Percentiles rank a stretch among this genome's conserved stretches.
phyloP scores from a whole-genome alignment of 2,113 vertebrate genomes.

The Tiliqua scincoides region DNA sequence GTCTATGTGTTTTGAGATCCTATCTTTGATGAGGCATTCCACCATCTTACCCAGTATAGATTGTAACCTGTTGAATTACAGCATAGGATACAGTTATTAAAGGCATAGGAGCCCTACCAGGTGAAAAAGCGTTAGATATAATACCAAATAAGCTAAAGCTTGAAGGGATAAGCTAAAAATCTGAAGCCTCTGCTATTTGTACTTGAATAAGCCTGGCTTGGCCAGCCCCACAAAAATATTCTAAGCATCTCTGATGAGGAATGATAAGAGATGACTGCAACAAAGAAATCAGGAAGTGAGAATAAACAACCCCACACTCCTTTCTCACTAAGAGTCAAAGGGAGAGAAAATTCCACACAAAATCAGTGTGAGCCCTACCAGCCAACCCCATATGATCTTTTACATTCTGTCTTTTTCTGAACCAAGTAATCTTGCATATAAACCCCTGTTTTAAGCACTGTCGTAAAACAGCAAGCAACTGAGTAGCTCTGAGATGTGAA shows the following conservation, averaged over 20 bases:
- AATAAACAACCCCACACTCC: not conserved
- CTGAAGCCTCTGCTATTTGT: too few relatives aligned
- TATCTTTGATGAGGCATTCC: too few relatives aligned
- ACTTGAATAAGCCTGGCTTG: not conserved
- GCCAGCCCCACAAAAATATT: not conserved
- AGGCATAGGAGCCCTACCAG: not conserved
- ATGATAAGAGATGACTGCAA: not conserved
- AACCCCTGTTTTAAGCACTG: not conserved
- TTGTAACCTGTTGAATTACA: not conserved
- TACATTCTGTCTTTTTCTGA: not conserved
- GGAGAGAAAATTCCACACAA: not conserved
- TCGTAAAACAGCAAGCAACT: not conserved
- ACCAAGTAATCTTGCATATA: not conserved
- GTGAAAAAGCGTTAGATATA: not conserved
- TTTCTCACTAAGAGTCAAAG: not conserved
- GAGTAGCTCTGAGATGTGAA: accelerated
- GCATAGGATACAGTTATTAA: not conserved
- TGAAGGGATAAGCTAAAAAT: not conserved
- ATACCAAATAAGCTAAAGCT: too few relatives aligned
- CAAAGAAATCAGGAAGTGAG: not conserved
- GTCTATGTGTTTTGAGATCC: too few relatives aligned
- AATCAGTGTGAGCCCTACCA: not conserved
- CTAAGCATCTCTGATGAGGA: not conserved
- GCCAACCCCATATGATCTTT: not conserved
- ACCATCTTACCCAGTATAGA: too few relatives aligned